Base-by-base conservation (phyloP, 37 sponge, comb jelly and placozoan species). In the Aplysina aerophoba region DNA sequence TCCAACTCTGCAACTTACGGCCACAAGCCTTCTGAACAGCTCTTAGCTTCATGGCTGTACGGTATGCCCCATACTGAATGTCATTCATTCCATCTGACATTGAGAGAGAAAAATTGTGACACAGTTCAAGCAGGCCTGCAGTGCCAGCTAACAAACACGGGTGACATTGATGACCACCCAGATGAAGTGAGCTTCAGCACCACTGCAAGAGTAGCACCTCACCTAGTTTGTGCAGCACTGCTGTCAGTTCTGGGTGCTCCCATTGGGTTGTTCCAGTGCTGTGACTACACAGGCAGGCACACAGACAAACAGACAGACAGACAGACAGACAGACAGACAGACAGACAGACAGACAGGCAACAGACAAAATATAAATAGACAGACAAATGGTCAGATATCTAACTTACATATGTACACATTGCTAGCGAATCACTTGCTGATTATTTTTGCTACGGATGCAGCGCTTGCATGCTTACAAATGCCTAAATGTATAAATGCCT, bases 41-140 rank as follows among this genome's bases (percentile, higher is more conserved):
- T 36, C 97, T 67, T 64, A 96, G 61, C 85, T 96, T 96, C 90
- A 92, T 92, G n/a, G 97, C 97, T 15, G 97, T 94, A 17, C 95
- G 39, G 73, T 96, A 96, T 19, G 97, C 90, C 20, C 85, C 92
- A 87, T 88, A 96, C 68, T 84, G 63, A 39, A 95, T 92, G 24
- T 82, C 20, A 53, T 95, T 89, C 31, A 95, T 57, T 0, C 67
- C 90, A 86, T 89, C 95, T 94, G 64, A 35, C 34, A 31, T n/a
- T n/a, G n/a, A 14, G n/a, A 53, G 34, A 60, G 53, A 24, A 17
- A 25, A 16, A 25, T 31, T 1, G 61, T 6, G 25, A 8, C 15
- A 34, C 12, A 12, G 30, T n/a, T n/a, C n/a, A 8, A 44, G 50
- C 50, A 44, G 50, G 3, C 2, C 4, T 63, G 24, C 4, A 6